These are phyloP conservation scores for Heterodera carotae DNA, from an alignment of 1,140 invertebrate genomes.

Conservation along the genomic window DNA sequence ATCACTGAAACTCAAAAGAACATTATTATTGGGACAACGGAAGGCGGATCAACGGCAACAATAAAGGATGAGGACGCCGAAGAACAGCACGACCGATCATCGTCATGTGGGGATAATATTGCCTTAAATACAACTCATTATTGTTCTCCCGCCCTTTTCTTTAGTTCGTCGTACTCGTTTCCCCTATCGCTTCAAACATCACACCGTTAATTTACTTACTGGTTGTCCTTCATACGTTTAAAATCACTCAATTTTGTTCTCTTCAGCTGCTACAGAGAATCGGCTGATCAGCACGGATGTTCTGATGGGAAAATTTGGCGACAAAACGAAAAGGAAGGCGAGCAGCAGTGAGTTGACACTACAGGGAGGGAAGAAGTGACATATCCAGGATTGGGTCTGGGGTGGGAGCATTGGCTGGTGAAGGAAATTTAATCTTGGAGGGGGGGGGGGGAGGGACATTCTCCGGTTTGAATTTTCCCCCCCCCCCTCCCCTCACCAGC, in stretches of 20 bases:
- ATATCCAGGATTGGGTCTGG: background rate
- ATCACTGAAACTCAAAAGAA: background rate
- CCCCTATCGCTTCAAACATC: slow-evolving; percentile 65
- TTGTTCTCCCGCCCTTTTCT: too few relatives aligned
- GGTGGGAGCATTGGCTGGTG: too few relatives aligned
- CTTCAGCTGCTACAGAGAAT: slow-evolving; percentile 52
- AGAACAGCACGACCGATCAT: background rate
- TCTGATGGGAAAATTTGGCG: slow-evolving; percentile 55
- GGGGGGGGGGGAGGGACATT: too few relatives aligned
- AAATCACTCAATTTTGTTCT: background rate
- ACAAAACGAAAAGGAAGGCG: slow-evolving; percentile 43
- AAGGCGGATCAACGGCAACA: slow-evolving; percentile 3
- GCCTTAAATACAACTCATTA: background rate
- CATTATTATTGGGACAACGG: background rate
- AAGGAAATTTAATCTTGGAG: too few relatives aligned
- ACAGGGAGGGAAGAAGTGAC: background rate
- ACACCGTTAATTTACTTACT: slow-evolving; percentile 63
- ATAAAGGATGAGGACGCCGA: slow-evolving; percentile 37
- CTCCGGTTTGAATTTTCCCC: too few relatives aligned
- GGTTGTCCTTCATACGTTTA: slow-evolving; percentile 31
- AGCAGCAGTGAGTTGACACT: slow-evolving; percentile 42
- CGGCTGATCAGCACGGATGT: slow-evolving; percentile 62
- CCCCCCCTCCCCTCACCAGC: too few relatives aligned
- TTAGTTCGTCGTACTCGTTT: slow-evolving; percentile 58
- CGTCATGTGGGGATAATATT: background rate